A percentile compares a stretch with the other conserved stretches of the same genome.
Evolutionary conservation across 2,113 vertebrate genomes (phyloP).

Genomic region (Scortum barcoo): DNA sequence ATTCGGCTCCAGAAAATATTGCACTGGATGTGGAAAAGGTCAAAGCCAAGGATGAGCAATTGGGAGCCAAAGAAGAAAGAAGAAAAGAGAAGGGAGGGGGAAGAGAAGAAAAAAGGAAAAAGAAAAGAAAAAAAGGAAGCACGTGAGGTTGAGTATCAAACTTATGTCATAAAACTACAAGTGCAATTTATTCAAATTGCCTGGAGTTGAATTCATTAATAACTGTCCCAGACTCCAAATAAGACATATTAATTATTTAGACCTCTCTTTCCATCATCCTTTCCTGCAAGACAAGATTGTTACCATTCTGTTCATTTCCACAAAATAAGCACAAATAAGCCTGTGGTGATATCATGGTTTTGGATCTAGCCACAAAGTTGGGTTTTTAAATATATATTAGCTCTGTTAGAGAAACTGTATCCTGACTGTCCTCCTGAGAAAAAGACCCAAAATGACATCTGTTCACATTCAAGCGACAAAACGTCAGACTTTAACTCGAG

Average conservation of each 20-base stretch:
- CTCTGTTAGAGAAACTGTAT: no score
- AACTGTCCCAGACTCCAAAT: background rate
- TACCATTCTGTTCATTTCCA: background rate
- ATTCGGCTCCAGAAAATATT: slow-evolving; percentile 69
- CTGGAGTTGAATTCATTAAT: background rate
- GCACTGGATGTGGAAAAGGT: slow-evolving; percentile 70
- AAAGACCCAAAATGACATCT: background rate
- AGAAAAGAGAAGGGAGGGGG: background rate
- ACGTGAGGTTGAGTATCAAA: background rate
- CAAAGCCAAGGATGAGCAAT: slow-evolving; percentile 47
- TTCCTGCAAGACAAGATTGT: background rate
- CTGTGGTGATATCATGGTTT: no score
- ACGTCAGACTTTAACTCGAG: background rate
- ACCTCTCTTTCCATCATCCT: background rate
- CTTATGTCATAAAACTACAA: background rate
- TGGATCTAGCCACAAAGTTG: no score
- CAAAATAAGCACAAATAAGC: background rate
- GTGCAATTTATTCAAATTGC: background rate
- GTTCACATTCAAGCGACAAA: background rate
- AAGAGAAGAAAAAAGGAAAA: background rate
- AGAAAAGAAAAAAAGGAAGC: background rate
- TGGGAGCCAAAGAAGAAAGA: background rate
- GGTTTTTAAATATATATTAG: no score
- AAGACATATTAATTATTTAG: background rate
- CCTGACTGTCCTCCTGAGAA: background rate